Percentiles rank a stretch among this genome's conserved stretches.
These are phyloP conservation scores for Chiloscyllium punctatum DNA, from an alignment of 2,797 vertebrate species.

Conservation along the genomic window DNA sequence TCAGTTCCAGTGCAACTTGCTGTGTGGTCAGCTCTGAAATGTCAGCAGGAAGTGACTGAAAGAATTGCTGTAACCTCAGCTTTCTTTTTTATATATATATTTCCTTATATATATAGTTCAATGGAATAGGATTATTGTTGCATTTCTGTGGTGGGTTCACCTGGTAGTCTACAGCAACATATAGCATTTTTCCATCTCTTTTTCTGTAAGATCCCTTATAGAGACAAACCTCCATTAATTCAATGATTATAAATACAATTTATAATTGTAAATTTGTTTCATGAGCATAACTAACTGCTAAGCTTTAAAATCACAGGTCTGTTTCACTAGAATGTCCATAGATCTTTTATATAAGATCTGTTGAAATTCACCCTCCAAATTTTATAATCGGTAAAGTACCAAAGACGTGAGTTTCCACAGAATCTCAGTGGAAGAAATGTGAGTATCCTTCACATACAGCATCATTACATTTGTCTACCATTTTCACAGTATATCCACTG, in stretches of 20 bases:
- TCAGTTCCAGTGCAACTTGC: background rate
- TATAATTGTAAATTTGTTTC: background rate
- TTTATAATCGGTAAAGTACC: background rate
- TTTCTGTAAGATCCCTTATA: background rate
- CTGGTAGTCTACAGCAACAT: background rate
- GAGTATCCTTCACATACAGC: background rate
- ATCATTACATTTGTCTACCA: background rate
- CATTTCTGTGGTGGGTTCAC: background rate
- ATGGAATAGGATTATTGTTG: background rate
- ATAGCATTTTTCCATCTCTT: background rate
- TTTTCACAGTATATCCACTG: background rate
- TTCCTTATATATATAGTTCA: no score
- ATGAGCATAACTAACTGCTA: background rate
- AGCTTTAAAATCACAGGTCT: background rate
- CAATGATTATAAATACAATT: no score
- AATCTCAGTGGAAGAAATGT: background rate
- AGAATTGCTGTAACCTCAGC: background rate
- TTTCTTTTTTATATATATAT: background rate
- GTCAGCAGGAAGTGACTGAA: constrained; percentile 5
- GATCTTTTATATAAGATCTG: background rate
- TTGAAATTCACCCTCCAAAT: background rate
- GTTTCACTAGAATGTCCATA: background rate
- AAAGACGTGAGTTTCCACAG: background rate
- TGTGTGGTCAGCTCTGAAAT: background rate
- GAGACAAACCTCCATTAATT: background rate